Evolutionary conservation across 2,113 vertebrate genomes (phyloP), one percentile per base, ranked within the genome.

Genomic region (Scytalopus superciliaris): DNA sequence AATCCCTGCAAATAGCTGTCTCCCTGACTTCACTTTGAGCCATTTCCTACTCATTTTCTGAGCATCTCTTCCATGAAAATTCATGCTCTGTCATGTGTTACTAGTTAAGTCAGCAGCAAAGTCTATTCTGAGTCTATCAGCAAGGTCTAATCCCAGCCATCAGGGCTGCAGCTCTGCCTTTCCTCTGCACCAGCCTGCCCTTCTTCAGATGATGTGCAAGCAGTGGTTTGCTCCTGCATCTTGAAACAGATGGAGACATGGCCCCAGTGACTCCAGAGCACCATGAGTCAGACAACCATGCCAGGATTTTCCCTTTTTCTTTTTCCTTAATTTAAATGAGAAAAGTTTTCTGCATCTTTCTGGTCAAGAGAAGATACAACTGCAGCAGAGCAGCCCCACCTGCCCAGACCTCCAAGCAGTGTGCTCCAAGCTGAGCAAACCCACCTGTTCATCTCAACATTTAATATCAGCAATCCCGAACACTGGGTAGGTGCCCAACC

Each of bases 1-100:
- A 92, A 89, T 69, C 52, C 79, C 68, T 87, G 69, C 40, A 92
- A 96, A 94, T 67, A 90, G 49, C 70, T 92, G 59, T 84, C 92
- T 88, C 59, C 47, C 57, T 78, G 69, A 76, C 55, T 93, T 78
- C 4, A 0, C 67, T 90, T 78, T 87, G 60, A 93, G 74, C 52
- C 40, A 57, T 53, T 93, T 93, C 80, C 86, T 92, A 90, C 64
- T 78, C 44, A 7, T 50, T 94, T 86, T 92, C 59, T 79, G 67
- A 56, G 52, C 33, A 68, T 52, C 37, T 81, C 52, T 93, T 70
- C 84, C 53, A 72, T 66, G 76, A 93, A 93, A 94, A 94, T 84
- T 74, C 85, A 55, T 89, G 52, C 82, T 82, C 70, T 74, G 83
- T 89, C 90, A 87, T 89, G 64, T 91, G 86, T 84, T 89, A 37